Evolutionary conservation across 2,797 vertebrate species (phyloP), one percentile per base, ranked within the genome.

Genomic region (Cryptoprocta ferox): DNA sequence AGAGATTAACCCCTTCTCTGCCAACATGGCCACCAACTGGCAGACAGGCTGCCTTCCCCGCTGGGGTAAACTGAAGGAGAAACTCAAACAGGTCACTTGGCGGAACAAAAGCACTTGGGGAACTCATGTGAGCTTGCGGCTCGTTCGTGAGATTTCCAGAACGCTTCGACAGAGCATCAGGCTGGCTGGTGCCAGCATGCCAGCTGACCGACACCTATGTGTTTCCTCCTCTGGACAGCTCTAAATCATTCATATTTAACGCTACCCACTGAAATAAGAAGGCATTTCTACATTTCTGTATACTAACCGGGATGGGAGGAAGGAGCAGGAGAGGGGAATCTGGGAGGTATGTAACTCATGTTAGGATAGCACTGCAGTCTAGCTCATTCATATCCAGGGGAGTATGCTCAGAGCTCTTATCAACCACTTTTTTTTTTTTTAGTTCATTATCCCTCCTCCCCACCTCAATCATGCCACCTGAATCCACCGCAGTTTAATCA

Each of bases 21-120:
- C 99, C 99, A 99, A 99, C 98, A 99, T 99, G 99, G 99, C 99
- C 98, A 98, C 99, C 99, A 98, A 97, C 98, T 98, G 96, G 98
- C 99, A 98, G 98, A 97, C 97, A 98, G 97, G 97, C 94, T 78
- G 93, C 96, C 97, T 98, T 93, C 95, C 81, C 89, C 73, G 95
- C 82, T 70, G 94, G 93, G 98, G 84, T 82, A 83, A 94, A 96
- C 93, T 92, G 85, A 68, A 21, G 76, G 90, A 71, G 87, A 45
- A 97, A 97, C 97, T 98, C 82, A 90, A 83, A 97, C 87, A 98
- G 35, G 92, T 95, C 96, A 95, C 78, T 71, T 16, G 56, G 53
- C 28, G 45, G 75, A n/a, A 28, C 0, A 2, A 70, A 45, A 95
- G 76, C 81, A 15, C 81, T 75, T 59, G 45, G 68, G 70, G 45